Percentiles rank a stretch among this genome's conserved stretches.
These are phyloP conservation scores for Avahi laniger DNA, from an alignment of 2,797 vertebrate genomes.

Conservation along the genomic window DNA sequence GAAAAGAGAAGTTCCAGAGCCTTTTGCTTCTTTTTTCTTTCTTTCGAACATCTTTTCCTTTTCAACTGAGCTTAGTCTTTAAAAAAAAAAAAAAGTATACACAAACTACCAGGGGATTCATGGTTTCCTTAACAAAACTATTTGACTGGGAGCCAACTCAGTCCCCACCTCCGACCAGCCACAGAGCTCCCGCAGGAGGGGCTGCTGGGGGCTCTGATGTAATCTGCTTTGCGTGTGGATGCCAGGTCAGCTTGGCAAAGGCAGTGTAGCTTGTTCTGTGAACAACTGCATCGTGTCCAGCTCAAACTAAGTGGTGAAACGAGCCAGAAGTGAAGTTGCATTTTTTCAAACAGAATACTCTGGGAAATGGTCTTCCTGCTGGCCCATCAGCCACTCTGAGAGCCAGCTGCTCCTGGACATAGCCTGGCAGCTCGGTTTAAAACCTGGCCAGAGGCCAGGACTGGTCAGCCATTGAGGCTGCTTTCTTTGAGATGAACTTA, in stretches of 20 bases:
- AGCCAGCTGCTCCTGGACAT: background rate
- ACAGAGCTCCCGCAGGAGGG: background rate
- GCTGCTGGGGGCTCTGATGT: background rate
- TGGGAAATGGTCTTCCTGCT: background rate
- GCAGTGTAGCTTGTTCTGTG: background rate
- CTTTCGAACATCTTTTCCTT: conserved; percentile 31
- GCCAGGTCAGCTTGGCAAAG: conserved; percentile 56
- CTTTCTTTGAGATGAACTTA: background rate
- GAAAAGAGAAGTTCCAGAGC: conserved; percentile 43
- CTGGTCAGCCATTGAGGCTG: background rate
- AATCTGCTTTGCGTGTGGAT: background rate
- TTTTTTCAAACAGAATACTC: background rate
- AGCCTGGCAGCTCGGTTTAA: background rate
- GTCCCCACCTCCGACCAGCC: conserved; percentile 37
- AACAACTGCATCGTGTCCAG: background rate
- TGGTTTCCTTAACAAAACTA: conserved; percentile 51
- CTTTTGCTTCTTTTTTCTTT: conserved; percentile 31
- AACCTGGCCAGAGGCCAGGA: background rate
- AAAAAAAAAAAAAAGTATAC: conserved; percentile 47
- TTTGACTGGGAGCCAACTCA: conserved; percentile 52
- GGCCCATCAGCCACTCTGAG: background rate
- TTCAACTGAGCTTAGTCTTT: conserved; percentile 51
- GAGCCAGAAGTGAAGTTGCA: background rate
- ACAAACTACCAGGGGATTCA: conserved; percentile 40
- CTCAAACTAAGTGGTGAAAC: background rate